Base-by-base conservation (phyloP, 2,113 vertebrate genomes). In the Tychaedon coryphoeus region DNA sequence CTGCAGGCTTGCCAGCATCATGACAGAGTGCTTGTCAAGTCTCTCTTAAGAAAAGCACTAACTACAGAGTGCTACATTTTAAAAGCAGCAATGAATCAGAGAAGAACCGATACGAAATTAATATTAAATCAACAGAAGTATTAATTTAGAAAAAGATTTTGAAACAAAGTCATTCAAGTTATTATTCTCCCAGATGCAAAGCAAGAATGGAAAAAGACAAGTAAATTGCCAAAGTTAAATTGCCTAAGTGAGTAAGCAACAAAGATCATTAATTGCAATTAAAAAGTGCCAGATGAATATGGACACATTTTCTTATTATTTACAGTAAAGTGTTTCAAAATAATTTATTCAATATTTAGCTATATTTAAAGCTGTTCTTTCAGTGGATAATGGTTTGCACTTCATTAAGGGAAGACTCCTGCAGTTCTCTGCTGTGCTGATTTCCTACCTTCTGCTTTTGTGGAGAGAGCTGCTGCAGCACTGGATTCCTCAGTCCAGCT, bases 71-170 rank as follows among this genome's bases (percentile, higher is more conserved):
- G n/a, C 42, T 93, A 71, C 38, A 54, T 79, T 90, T 90, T 74
- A 64, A 77, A 96, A 88, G 88, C 2, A 94, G 72, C 83, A 84
- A 77, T 60, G 79, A 86, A 88, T 73, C 70, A 93, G 47, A 86
- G 86, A 92, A 66, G 56, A 93, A 79, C 86, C 88, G 77, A 66
- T 60, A 88, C 60, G 47, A 94, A 96, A 95, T 95, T 94, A 97
- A 92, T 92, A 92, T 87, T 34, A 92, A 69, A 85, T 60, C 66
- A 83, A 94, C 84, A 82, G 25, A 75, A 75, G 69, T 60, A 95
- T 92, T 96, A 18, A 95, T 92, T 92, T 92, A 78, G 79, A 95
- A 92, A 93, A 45, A 83, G 73, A 89, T 91, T 91, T 92, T 7
- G 1, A 48, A 95, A 90, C 73, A 73, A 93, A 89, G 84, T n/a